phyloP scores from a whole-genome alignment of 2,888 invertebrate genomes.

The Amphipyra berbera region DNA sequence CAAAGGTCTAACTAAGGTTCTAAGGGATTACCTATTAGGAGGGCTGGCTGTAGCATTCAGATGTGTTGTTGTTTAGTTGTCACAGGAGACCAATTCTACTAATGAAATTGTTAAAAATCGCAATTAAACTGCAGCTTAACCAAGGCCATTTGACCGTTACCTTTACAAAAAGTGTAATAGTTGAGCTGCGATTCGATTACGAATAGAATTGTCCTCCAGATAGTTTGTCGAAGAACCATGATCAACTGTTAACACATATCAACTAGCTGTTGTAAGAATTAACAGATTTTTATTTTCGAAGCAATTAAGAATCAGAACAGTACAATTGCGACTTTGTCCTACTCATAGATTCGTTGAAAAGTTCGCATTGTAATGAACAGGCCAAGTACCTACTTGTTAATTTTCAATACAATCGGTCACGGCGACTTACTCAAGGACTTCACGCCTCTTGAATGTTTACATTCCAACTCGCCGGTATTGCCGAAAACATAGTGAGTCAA shows the following conservation, averaged over 20 bases:
- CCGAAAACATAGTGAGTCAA: constrained; percentile 69
- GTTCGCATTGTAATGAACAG: constrained; percentile 66
- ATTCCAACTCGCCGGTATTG: constrained; percentile 67
- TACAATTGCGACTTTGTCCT: constrained; percentile 41
- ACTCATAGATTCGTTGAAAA: constrained; percentile 53
- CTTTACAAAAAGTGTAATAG: no score
- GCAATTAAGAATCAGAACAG: constrained; percentile 17
- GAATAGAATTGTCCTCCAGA: no score
- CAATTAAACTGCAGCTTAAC: no score
- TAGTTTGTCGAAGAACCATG: background rate
- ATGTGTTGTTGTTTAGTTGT: no score
- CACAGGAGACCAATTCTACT: no score
- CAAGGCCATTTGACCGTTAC: no score
- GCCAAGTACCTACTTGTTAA: constrained; percentile 73
- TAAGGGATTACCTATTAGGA: no score
- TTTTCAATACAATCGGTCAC: constrained; percentile 78
- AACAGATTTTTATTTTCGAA: constrained; percentile 27
- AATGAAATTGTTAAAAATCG: no score
- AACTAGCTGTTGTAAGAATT: constrained; percentile 8
- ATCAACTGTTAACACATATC: background rate
- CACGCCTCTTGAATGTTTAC: constrained; percentile 79
- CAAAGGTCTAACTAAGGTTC: no score
- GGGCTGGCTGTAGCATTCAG: no score
- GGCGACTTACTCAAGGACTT: constrained; percentile 76
- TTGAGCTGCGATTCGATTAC: no score